Conservation (phyloP, 2,888 invertebrate genomes). For the Protonemura montana region DNA sequence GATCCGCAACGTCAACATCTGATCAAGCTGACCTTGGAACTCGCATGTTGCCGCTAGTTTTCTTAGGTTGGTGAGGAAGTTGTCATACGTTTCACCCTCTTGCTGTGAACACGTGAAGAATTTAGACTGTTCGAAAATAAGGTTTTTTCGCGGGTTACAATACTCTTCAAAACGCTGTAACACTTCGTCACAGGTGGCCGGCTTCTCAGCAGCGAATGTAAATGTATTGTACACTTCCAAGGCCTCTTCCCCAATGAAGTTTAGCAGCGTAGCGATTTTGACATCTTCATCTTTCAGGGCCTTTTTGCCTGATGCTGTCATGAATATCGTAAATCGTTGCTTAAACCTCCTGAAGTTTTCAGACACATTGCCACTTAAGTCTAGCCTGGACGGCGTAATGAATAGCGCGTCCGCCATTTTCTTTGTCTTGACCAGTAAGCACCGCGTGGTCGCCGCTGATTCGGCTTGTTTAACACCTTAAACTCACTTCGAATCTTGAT, state of each 20-base stretch:
- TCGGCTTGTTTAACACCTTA: too few species aligned
- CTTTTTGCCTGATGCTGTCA: not conserved
- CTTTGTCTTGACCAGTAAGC: too few species aligned
- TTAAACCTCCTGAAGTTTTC: not conserved
- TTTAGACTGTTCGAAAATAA: not conserved
- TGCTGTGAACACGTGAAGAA: not conserved
- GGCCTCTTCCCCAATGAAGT: not conserved
- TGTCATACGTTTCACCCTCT: not conserved
- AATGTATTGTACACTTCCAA: slow-evolving; percentile 15
- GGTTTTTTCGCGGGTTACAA: not conserved
- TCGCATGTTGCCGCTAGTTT: not conserved
- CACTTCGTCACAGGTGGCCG: not conserved
- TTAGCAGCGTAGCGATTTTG: not conserved
- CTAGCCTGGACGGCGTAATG: too few species aligned
- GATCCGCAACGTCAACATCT: too few species aligned
- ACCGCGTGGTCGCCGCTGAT: too few species aligned
- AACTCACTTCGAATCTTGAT: too few species aligned
- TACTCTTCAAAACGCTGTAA: not conserved
- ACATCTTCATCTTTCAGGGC: not conserved
- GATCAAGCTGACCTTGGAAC: not conserved
- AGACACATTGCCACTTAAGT: not conserved
- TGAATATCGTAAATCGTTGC: not conserved
- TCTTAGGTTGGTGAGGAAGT: not conserved
- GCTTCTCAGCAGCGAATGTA: not conserved
- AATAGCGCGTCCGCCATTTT: too few species aligned